phyloP scores from a whole-genome alignment of 1,140 invertebrate genomes.

The Neelides sp. region DNA sequence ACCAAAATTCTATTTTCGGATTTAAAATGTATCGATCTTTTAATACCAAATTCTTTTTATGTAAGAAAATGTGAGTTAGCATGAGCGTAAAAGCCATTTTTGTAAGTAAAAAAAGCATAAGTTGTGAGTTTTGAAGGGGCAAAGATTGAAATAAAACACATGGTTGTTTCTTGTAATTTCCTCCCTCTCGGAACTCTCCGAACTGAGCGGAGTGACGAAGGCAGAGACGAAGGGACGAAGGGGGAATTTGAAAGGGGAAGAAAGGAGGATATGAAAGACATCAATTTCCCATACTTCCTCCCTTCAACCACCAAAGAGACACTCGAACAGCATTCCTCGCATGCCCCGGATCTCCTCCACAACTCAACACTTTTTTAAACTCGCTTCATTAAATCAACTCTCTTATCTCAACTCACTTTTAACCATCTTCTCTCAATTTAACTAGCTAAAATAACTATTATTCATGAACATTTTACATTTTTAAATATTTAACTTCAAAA shows the following conservation, averaged over 20 bases:
- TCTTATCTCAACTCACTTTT: no score
- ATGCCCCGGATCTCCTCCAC: no score
- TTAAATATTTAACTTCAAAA: no score
- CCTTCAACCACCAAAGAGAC: conserved; percentile 1
- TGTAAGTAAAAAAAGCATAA: background rate
- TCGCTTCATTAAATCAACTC: no score
- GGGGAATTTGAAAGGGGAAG: conserved; percentile 21
- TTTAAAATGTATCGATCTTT: background rate
- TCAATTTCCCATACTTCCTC: background rate
- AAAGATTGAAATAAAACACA: no score
- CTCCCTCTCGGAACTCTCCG: no score
- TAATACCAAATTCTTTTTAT: background rate
- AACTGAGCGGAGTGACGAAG: conserved; percentile 6
- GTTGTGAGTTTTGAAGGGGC: background rate
- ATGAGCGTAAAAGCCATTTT: background rate
- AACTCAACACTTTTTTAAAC: no score
- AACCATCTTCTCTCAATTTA: no score
- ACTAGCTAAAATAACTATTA: no score
- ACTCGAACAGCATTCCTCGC: background rate
- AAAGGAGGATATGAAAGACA: conserved; percentile 2
- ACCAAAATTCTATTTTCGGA: no score
- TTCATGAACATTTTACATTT: no score
- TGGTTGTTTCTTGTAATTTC: no score
- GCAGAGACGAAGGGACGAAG: conserved; percentile 9
- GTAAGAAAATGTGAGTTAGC: background rate